phyloP scores from a whole-genome alignment of 1,140 invertebrate species.

The Drosophila mojavensis region DNA sequence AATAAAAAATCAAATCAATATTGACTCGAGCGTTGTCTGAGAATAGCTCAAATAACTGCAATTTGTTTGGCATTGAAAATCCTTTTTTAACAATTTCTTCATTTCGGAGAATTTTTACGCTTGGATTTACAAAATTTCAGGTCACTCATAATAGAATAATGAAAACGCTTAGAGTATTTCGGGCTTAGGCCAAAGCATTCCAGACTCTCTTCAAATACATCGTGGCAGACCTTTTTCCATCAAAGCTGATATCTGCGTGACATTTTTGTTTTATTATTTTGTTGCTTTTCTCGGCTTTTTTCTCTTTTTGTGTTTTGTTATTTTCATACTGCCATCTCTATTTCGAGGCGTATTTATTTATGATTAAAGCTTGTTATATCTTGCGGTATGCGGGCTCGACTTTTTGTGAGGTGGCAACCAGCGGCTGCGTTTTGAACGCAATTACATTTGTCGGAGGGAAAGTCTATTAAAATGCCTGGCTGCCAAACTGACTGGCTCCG shows the following conservation, averaged over 20 bases:
- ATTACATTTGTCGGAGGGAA: constrained; percentile 48
- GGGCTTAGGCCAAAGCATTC: not conserved
- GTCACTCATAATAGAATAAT: not conserved
- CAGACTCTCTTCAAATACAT: not conserved
- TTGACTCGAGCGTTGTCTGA: no score
- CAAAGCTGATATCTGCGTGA: not conserved
- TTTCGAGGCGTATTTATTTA: constrained; percentile 47
- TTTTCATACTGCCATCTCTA: not conserved
- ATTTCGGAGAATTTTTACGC: no score
- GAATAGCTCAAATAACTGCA: no score
- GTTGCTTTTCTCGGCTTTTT: not conserved
- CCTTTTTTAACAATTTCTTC: no score
- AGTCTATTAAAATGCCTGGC: constrained; percentile 51
- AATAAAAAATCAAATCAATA: no score
- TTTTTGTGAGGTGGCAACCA: constrained; percentile 13
- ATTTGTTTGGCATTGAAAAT: no score
- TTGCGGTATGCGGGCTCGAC: not conserved
- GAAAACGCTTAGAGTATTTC: not conserved
- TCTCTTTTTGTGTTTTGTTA: not conserved
- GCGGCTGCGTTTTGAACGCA: constrained; percentile 35
- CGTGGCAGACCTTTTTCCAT: not conserved
- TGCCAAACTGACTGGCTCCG: constrained; percentile 25
- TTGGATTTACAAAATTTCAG: not conserved
- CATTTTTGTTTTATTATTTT: constrained; percentile 7
- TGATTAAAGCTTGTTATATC: constrained; percentile 37